Evolutionary conservation across 2,113 vertebrate genomes (phyloP).

Genomic region (human (Homo sapiens)): GRCh38 chr17:11739001-11739500

Average conservation of each 20-base stretch:
- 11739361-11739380: conserved; percentile 15
- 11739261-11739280: neutral
- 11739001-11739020: conserved; percentile 97
- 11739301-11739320: neutral
- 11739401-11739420: conserved; percentile 17
- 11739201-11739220: neutral
- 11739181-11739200: neutral
- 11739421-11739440: conserved; percentile 50
- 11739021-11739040: conserved; percentile 98
- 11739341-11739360: conserved; percentile 44
- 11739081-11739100: neutral
- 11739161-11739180: neutral
- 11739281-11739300: neutral
- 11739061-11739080: neutral
- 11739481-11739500: conserved; percentile 47
- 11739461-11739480: conserved; percentile 12
- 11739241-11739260: neutral
- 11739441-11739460: conserved; percentile 62
- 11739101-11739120: neutral
- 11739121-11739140: neutral
- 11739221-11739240: neutral
- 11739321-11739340: conserved; percentile 43
- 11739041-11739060: conserved; percentile 54
- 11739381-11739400: neutral
- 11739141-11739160: neutral